Evolutionary conservation across 64 coral and sea anemone species (phyloP).

Genomic region (Montipora capricornis): DNA sequence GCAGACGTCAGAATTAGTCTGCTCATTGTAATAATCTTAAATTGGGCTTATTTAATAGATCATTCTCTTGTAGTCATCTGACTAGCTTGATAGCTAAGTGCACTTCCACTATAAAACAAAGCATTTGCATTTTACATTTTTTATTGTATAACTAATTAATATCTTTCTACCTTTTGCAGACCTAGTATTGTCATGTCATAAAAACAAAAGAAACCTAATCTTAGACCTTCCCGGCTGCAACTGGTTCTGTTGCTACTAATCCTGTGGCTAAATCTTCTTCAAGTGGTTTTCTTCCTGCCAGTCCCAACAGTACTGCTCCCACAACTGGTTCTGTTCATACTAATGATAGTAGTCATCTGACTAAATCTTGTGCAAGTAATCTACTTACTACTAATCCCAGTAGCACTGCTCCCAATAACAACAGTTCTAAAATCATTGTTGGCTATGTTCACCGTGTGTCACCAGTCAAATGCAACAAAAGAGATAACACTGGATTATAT

Average conservation of each 20-base stretch:
- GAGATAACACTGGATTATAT: constrained; percentile 73
- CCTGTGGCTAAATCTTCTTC: no score
- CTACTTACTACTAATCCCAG: neutral
- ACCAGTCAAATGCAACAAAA: constrained; percentile 50
- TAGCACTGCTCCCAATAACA: no score
- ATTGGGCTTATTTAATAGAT: neutral
- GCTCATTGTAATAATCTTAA: no score
- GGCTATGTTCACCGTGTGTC: constrained; percentile 64
- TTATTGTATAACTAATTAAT: neutral
- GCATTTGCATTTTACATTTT: no score
- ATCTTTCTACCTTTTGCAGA: neutral
- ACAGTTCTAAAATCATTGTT: constrained; percentile 21
- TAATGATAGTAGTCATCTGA: neutral
- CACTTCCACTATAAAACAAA: no score
- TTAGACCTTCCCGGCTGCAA: neutral
- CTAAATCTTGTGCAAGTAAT: neutral
- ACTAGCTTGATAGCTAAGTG: no score
- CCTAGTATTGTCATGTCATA: neutral
- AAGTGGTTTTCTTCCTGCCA: no score
- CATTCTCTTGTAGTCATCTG: neutral
- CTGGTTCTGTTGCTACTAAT: no score
- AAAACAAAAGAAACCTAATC: neutral
- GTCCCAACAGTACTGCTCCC: no score
- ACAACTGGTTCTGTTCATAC: no score
- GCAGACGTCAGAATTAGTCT: no score